Base-by-base conservation (phyloP, 2,797 vertebrate genomes). In the Erithacus rubecula region DNA sequence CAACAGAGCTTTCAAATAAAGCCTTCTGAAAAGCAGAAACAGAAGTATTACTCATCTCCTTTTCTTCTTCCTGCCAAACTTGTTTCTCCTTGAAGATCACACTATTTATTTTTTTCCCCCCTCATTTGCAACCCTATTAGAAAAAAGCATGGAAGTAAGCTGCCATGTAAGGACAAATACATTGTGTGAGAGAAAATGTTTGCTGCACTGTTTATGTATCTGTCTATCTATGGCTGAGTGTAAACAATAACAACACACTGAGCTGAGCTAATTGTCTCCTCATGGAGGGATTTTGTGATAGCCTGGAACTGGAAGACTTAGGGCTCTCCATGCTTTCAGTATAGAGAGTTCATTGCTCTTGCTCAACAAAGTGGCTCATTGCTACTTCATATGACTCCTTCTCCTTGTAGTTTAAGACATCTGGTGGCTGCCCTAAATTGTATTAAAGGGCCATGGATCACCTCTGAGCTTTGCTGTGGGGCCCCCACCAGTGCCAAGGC, bases 21-120 rank as follows among this genome's bases (percentile, higher is more conserved):
- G 65, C 41, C 72, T 49, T 89, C 79, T 83, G 65, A 92, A 89
- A 91, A 95, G 65, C n/a, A 93, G 84, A 95, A 95, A 85, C 89
- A 89, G 58, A 91, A 83, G 65, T 63, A 88, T 92, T 93, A 92
- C 58, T 95, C 90, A 87, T 87, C 56, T 79, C n/a, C 41, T 76
- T 87, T 78, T 72, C 79, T 76, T 78, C 74, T 84, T 80, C 52
- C 71, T 91, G 87, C 68, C 84, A 89, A 92, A 87, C 64, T 91
- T 85, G 10, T 62, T 90, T 92, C 72, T 84, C 27, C 71, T 91
- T 91, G 68, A 77, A 64, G 41, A 91, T 67, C 36, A 32, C 4
- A 43, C 22, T 59, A 59, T 46, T 78, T 26, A 44, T 64, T 69
- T 52, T 14, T 18, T 19, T 6, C 1, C 4, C 1, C 30, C 21